Evolutionary conservation across 2,888 invertebrate genomes (phyloP).

Genomic region (Cancer borealis): DNA sequence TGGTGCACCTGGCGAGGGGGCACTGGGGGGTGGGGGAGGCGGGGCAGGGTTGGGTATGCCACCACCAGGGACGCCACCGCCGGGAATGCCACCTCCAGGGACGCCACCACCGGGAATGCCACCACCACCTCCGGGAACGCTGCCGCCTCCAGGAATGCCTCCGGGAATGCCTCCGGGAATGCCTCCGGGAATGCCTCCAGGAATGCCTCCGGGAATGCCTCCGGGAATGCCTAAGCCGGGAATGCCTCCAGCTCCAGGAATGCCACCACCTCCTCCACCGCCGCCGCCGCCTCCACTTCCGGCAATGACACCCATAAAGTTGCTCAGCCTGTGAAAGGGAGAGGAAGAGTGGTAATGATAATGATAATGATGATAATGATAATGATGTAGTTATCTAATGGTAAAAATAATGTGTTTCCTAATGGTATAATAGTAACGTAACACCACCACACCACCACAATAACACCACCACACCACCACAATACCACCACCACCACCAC

Average conservation of each 20-base stretch:
- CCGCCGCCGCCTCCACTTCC: conserved; percentile 77
- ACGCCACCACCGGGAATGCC: not conserved
- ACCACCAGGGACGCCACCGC: conserved; percentile 77
- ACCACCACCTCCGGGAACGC: not conserved
- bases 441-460: not conserved
- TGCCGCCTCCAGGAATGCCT: too few species aligned
- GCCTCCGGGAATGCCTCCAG: conserved; percentile 78
- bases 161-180: conserved; percentile 78
- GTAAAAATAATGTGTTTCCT: too few species aligned
- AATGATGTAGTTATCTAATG: too few species aligned
- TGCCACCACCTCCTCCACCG: conserved; percentile 78
- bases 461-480: too few species aligned
- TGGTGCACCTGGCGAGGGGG: conserved; percentile 61
- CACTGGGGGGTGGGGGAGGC: not conserved
- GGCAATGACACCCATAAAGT: conserved; percentile 82
- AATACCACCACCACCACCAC: not conserved
- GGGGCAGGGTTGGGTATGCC: conserved; percentile 75
- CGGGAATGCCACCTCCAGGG: not conserved
- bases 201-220: conserved; percentile 78
- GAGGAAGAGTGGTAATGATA: not conserved
- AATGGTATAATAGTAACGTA: not conserved
- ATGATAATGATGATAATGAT: too few species aligned
- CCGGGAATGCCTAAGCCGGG: conserved; percentile 78
- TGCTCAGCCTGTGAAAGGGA: conserved; percentile 82
- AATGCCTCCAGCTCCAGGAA: too few species aligned